These are phyloP conservation scores for Mormyrus hasselquistii DNA, from an alignment of 2,797 vertebrate species.

Conservation along the genomic window DNA sequence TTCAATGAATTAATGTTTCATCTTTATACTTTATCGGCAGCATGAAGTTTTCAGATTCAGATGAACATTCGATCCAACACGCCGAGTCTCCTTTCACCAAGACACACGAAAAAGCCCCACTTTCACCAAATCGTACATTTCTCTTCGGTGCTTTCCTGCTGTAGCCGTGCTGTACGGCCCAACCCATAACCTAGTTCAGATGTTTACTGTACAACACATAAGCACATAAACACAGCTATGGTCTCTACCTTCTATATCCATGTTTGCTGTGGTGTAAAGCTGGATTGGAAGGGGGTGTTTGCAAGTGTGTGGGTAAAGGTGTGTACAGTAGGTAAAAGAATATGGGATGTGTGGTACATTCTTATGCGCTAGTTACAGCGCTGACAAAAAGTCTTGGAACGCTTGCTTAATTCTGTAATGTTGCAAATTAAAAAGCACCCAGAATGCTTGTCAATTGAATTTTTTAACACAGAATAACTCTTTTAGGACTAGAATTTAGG, in stretches of 20 bases:
- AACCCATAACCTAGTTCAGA: not conserved
- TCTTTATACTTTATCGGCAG: not conserved
- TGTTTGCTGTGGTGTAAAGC: not conserved
- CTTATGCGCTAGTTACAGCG: not conserved
- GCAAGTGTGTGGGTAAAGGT: not conserved
- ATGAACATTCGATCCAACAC: not conserved
- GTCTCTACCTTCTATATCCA: not conserved
- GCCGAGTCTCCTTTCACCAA: not conserved
- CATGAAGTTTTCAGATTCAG: not conserved
- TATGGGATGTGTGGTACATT: not conserved
- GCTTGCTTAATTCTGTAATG: not conserved
- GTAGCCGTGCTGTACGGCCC: not conserved
- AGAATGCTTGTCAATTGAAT: not conserved
- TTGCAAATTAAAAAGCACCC: not conserved
- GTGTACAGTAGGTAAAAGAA: not conserved
- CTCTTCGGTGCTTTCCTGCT: not conserved
- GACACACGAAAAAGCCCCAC: not conserved
- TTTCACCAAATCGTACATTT: not conserved
- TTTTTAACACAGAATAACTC: not conserved
- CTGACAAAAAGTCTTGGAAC: not conserved
- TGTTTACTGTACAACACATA: slow-evolving; percentile 1
- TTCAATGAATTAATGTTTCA: not conserved
- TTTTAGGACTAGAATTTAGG: not conserved
- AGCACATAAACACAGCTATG: slow-evolving; percentile 12
- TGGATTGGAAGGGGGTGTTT: not conserved